A percentile compares a stretch with the other conserved stretches of the same genome.
These are phyloP conservation scores for Panopea generosa DNA, from an alignment of 2,888 invertebrate genomes.

Conservation along the genomic window DNA sequence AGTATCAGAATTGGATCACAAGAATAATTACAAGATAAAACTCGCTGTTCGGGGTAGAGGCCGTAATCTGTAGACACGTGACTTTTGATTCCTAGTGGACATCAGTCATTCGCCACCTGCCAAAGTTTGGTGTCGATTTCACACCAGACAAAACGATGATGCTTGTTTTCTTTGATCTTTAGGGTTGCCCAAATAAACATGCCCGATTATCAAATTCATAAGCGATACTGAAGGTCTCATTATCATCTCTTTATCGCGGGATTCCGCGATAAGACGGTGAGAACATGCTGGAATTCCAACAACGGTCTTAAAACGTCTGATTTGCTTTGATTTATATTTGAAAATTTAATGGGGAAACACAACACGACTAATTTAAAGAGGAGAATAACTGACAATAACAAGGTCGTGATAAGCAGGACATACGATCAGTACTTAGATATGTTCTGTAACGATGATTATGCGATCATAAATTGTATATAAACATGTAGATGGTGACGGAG, in stretches of 20 bases:
- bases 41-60: conserved; percentile 3
- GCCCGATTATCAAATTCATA: conserved; percentile 64
- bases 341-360: conserved; percentile 48
- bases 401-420: conserved; percentile 37
- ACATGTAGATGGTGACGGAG: conserved; percentile 22
- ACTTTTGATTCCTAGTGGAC: conserved; percentile 21
- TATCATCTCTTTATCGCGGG: conserved; percentile 61
- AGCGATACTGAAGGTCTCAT: conserved; percentile 56
- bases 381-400: conserved; percentile 30
- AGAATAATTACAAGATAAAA: conserved; percentile 27
- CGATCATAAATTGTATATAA: conserved; percentile 30
- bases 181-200: conserved; percentile 63
- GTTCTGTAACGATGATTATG: conserved; percentile 35
- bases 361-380: conserved; percentile 42
- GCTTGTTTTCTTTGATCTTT: conserved; percentile 52
- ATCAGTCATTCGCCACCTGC: conserved; percentile 55
- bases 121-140: conserved; percentile 55
- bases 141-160: conserved; percentile 39
- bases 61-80: conserved; percentile 16
- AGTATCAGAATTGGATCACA: background rate
- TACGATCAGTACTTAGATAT: conserved; percentile 38
- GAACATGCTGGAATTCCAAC: conserved; percentile 62
- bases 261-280: conserved; percentile 49
- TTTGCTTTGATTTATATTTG: conserved; percentile 56
- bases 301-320: conserved; percentile 46